Evolutionary conservation across 2,888 invertebrate species (phyloP).

Genomic region (Torymus tubicola): DNA sequence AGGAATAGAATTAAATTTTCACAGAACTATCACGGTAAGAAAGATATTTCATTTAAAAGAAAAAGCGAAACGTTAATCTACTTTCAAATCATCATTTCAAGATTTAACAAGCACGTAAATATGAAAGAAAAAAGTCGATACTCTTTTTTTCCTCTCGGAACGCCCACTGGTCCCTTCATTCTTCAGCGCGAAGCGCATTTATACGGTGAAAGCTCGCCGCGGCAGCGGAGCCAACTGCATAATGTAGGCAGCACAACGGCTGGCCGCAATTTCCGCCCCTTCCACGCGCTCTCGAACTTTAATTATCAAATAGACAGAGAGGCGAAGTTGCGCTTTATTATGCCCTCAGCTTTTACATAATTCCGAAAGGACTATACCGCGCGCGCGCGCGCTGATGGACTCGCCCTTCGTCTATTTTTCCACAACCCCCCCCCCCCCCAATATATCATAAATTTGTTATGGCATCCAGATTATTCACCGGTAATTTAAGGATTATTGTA

Average conservation of each 20-base stretch:
- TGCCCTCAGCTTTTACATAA: slow-evolving; percentile 22
- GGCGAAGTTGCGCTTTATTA: slow-evolving; percentile 26
- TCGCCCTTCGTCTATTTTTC: too few species aligned
- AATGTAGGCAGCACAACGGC: slow-evolving; percentile 15
- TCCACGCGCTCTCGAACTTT: slow-evolving; percentile 39
- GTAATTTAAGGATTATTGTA: too few species aligned
- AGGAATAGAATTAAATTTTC: too few species aligned
- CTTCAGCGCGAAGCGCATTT: neutral
- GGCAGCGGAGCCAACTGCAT: slow-evolving; percentile 8
- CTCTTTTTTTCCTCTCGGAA: neutral
- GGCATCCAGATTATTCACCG: too few species aligned
- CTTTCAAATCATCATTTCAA: too few species aligned
- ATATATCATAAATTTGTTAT: too few species aligned
- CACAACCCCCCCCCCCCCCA: too few species aligned
- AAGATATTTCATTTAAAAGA: too few species aligned
- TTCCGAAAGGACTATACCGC: slow-evolving; percentile 16
- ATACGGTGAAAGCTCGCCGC: neutral
- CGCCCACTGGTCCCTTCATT: too few species aligned
- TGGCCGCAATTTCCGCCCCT: slow-evolving; percentile 26
- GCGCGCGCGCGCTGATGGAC: slow-evolving; percentile 14
- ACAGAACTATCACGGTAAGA: too few species aligned
- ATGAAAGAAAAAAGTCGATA: neutral
- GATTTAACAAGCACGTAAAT: too few species aligned
- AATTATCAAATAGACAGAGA: slow-evolving; percentile 44
- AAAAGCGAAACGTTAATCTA: too few species aligned